A percentile compares a stretch with the other conserved stretches of the same genome.
These are phyloP conservation scores for Hesperia comma DNA, from an alignment of 2,888 invertebrate genomes.

Conservation along the genomic window DNA sequence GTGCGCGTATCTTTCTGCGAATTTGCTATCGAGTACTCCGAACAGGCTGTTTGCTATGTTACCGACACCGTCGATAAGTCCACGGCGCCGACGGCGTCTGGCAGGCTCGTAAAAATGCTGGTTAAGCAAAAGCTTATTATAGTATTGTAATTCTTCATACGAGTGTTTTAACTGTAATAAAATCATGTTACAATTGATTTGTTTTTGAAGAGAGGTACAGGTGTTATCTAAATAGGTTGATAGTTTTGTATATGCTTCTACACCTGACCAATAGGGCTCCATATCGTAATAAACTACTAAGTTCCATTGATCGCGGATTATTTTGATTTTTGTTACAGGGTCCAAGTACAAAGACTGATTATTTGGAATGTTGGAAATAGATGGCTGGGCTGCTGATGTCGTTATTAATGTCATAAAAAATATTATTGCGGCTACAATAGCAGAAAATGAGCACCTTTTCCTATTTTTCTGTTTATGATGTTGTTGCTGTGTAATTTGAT, in stretches of 20 bases:
- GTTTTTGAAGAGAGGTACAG: constrained; percentile 4
- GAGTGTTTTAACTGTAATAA: neutral
- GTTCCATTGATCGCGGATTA: constrained; percentile 4
- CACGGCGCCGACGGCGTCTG: constrained; percentile 10
- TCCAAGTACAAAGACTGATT: neutral
- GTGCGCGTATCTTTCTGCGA: constrained; percentile 7
- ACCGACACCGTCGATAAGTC: constrained; percentile 5
- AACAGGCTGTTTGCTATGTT: constrained; percentile 7
- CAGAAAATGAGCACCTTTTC: neutral
- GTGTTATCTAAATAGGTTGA: constrained; percentile 6
- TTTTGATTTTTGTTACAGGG: neutral
- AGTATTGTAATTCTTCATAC: neutral
- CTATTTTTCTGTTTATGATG: constrained; percentile 1
- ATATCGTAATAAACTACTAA: constrained; percentile 1
- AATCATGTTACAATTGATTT: neutral
- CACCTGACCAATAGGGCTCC: constrained; percentile 1
- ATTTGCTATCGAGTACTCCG: neutral
- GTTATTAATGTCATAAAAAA: too few species aligned
- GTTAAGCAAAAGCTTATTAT: neutral
- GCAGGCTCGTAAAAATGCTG: constrained; percentile 5
- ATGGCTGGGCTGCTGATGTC: neutral
- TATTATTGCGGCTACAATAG: too few species aligned
- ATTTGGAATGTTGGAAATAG: neutral
- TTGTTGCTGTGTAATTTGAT: too few species aligned
- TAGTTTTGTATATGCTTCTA: constrained; percentile 5